Evolutionary conservation across 1,140 invertebrate species (phyloP).

Genomic region (Cherax destructor): DNA sequence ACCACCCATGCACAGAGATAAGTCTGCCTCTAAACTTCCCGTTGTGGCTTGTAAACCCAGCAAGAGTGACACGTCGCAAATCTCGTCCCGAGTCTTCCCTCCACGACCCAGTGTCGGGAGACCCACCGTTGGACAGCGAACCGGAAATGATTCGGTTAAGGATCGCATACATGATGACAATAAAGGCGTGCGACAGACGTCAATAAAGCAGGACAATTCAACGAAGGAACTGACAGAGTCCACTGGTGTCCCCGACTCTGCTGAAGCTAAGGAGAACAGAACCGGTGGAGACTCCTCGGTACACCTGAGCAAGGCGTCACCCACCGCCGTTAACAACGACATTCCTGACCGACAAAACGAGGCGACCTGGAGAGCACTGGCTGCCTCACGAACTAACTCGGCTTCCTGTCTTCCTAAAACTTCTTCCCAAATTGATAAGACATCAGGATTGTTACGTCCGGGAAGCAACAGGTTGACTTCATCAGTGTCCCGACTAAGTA

Average conservation of each 20-base stretch:
- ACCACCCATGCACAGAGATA: slow-evolving; percentile 35
- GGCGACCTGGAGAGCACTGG: neutral
- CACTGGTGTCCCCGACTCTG: slow-evolving; percentile 13
- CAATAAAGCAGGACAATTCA: slow-evolving; percentile 50
- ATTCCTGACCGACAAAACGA: neutral
- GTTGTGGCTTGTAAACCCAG: slow-evolving; percentile 10
- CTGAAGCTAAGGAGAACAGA: slow-evolving; percentile 18
- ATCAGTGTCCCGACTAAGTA: slow-evolving; percentile 22
- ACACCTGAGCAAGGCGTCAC: slow-evolving; percentile 2
- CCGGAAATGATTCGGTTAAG: slow-evolving; percentile 5
- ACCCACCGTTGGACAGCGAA: neutral
- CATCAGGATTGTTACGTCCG: slow-evolving; percentile 16
- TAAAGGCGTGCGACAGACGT: slow-evolving; percentile 7
- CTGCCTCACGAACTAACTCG: slow-evolving; percentile 5
- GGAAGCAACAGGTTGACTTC: slow-evolving; percentile 20
- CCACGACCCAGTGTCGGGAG: slow-evolving; percentile 21
- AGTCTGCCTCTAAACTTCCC: slow-evolving; percentile 47
- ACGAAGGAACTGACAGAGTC: slow-evolving; percentile 52
- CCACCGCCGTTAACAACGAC: slow-evolving; percentile 10
- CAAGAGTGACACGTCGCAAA: slow-evolving; percentile 21
- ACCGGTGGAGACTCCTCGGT: neutral
- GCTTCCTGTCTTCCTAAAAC: neutral
- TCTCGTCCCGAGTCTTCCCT: slow-evolving; percentile 10
- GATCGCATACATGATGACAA: slow-evolving; percentile 7
- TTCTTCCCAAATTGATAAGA: neutral